Evolutionary conservation across 1,140 invertebrate genomes (phyloP), one percentile per base, ranked within the genome.

Genomic region (Chrysomallon squamiferum): DNA sequence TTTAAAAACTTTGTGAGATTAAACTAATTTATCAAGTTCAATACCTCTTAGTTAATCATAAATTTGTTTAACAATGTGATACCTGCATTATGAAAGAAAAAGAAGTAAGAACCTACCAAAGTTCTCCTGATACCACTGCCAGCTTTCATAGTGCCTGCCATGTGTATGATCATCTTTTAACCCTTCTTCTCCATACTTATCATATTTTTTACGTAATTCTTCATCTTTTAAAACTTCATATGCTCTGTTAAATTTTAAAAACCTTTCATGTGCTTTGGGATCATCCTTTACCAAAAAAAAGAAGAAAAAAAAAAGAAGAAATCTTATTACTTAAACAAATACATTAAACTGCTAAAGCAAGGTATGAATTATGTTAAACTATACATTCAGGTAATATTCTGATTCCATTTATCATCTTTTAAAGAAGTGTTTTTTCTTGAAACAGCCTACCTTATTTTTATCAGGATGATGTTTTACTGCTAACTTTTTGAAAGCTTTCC

Each of bases 151-250:
- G 47, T 85, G 83, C 20, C 81, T 65, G 15, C 87, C 85, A 47
- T 80, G 72, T 32, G 89, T 88, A 66, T 88, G 85, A 60, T 88
- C 84, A 58, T 89, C 87, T 52, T 88, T 87, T 18, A 91, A 82
- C 18, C 89, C 89, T 66, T 91, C 89, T 78, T 94, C 92, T 20
- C 94, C 93, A 84, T 91, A 90, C 29, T 90, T 73, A 83, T 95
- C 93, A 87, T 95, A 95, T 58, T 91, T 90, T 79, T 91, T 92
- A 60, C 93, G 86, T 50, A 90, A 86, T 54, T 93, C 91, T 67
- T 91, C 89, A 86, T 95, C 92, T 85, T 94, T 95, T 20, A 95
- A 82, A 2, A 92, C 90, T 85, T 95, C 93, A 88, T 95, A 95
- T 0, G 93, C 93, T 71, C 90, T 88, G 56, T 91, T 93, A 18